Evolutionary conservation across 2,888 invertebrate genomes (phyloP).

Genomic region (Pheosia tremula): DNA sequence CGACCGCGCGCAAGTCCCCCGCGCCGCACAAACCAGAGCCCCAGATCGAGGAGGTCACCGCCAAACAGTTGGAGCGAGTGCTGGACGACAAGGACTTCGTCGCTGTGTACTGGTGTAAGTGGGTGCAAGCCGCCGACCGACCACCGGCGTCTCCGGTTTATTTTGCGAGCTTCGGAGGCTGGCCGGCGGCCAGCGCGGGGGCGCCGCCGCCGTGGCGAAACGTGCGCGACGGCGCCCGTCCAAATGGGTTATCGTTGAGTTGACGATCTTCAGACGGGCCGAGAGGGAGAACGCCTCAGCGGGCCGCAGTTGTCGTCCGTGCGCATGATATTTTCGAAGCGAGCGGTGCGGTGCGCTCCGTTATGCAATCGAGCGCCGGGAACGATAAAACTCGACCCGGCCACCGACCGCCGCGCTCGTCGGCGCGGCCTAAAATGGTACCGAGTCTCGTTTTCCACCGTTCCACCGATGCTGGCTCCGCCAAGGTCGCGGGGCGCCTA

Average conservation of each 20-base stretch:
- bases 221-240: slow-evolving; percentile 71
- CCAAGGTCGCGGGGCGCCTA: slow-evolving; percentile 81
- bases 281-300: slow-evolving; percentile 55
- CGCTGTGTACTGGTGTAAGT: slow-evolving; percentile 99
- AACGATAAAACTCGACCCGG: slow-evolving; percentile 82
- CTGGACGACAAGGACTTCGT: slow-evolving; percentile 96
- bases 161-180: slow-evolving; percentile 56
- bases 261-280: slow-evolving; percentile 71
- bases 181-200: slow-evolving; percentile 64
- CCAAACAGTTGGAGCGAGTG: slow-evolving; percentile 95
- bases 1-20: slow-evolving; percentile 76
- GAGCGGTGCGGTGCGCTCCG: slow-evolving; percentile 57
- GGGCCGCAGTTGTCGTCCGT: slow-evolving; percentile 38
- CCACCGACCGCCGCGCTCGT: slow-evolving; percentile 65
- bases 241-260: slow-evolving; percentile 76
- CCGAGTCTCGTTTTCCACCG: slow-evolving; percentile 77
- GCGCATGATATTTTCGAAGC: slow-evolving; percentile 70
- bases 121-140: slow-evolving; percentile 49
- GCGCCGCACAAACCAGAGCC: slow-evolving; percentile 83
- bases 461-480: slow-evolving; percentile 66
- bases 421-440: slow-evolving; percentile 81
- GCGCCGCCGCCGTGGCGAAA: slow-evolving; percentile 63
- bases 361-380: slow-evolving; percentile 78
- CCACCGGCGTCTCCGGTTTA: slow-evolving; percentile 56
- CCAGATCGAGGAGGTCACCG: slow-evolving; percentile 96